A percentile compares a stretch with the other conserved stretches of the same genome.
phyloP scores from a whole-genome alignment of 2,888 invertebrate species.

The Tortrix viridana region DNA sequence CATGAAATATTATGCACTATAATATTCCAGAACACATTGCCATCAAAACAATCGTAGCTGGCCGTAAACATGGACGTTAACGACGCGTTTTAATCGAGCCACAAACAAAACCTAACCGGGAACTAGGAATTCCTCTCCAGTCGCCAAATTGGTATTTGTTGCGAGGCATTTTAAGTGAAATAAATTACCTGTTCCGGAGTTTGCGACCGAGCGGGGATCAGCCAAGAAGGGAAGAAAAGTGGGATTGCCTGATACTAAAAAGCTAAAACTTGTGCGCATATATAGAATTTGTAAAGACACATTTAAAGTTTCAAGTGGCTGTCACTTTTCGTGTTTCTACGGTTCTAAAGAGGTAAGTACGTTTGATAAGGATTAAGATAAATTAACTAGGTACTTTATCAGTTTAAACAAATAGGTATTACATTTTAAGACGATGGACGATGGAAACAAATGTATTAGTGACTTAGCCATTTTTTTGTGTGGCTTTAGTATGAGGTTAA shows the following conservation, averaged over 20 bases:
- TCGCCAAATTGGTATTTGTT: conserved; percentile 58
- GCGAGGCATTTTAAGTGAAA: conserved; percentile 64
- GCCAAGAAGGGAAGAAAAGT: conserved; percentile 74
- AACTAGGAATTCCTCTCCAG: conserved; percentile 47
- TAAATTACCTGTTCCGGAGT: conserved; percentile 65
- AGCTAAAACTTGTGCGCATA: conserved; percentile 7
- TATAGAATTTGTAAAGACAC: neutral
- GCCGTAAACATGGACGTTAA: conserved; percentile 22
- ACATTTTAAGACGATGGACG: too few species aligned
- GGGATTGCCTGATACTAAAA: conserved; percentile 46
- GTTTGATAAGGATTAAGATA: too few species aligned
- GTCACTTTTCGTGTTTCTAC: too few species aligned
- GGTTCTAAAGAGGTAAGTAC: too few species aligned
- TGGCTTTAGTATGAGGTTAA: too few species aligned
- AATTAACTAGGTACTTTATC: too few species aligned
- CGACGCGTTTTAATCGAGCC: conserved; percentile 35
- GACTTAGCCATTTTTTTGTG: too few species aligned
- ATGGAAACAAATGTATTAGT: too few species aligned
- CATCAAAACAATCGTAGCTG: neutral
- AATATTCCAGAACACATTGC: neutral
- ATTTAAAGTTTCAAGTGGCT: neutral
- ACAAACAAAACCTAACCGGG: conserved; percentile 37
- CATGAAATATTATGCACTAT: neutral
- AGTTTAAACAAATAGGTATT: too few species aligned
- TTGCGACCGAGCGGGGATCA: conserved; percentile 61